Base-by-base conservation (phyloP, 2,888 invertebrate species). In the Melolontha melolontha region DNA sequence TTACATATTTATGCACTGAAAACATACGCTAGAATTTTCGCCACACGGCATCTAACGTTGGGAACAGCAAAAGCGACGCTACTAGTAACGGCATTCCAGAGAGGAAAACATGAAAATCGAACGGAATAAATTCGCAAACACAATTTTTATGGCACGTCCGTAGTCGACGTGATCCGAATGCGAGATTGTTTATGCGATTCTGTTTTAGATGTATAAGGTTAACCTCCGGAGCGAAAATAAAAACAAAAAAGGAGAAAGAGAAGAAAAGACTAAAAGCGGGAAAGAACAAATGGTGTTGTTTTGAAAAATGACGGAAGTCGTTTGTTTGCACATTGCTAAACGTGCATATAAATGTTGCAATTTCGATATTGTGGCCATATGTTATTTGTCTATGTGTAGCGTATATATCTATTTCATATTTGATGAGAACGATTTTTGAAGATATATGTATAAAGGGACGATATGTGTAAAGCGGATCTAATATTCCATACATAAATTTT, bases 51-150 rank as follows among this genome's bases (percentile, higher is more conserved):
- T 12, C 51, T 29, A 27, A 27, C 55, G 34, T 34, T 34, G 6
- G 34, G 5, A 34, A 6, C 7, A 10, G 6, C 34, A 34, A 34
- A 10, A 34, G 34, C 34, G 34, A 10, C 6, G 10, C 8, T 8
- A 6, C 5, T 34, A 34, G 34, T 34, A 34, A 34, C 6, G 34
- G 34, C 34, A 34, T 34, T 34, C 34, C 16, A 40, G n/a, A 4
- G 16, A 6, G 55, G 16, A 17, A 6, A 40, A 27, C n/a, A 16
- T 40, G 41, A 55, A 55, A 55, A 55, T 55, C 55, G 55, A 57
- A 57, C 42, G 57, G 57, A 57, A 57, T 57, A 57, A 57, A 57
- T 57, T 57, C 57, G 44, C 57, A 57, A 57, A 57, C 57, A 57
- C 57, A 57, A 57, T 57, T 57, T 57, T 57, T 57, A 57, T 27